Evolutionary conservation across 2,888 invertebrate genomes (phyloP), one percentile per base, ranked within the genome.

Genomic region (Brachynemurus nebulosus): DNA sequence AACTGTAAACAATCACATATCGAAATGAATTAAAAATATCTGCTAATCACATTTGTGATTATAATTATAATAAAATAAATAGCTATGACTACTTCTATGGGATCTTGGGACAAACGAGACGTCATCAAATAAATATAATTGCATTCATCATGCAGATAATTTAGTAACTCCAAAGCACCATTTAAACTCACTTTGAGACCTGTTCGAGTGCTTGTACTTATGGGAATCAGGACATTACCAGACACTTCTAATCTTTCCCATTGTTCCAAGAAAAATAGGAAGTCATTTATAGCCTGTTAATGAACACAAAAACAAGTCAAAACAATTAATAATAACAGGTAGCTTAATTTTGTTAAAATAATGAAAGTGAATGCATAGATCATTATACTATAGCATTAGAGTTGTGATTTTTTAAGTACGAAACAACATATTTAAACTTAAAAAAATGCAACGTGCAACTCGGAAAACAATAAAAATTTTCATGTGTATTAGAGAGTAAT

Each of bases 161-260:
- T 18, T 12, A 35, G 11, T 4, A 42, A 19, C 18, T 34, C 20
- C 2, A 35, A 18, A 9, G 42, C 30, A 11, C 25, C 35, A 2
- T 18, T 12, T 35, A 42, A 17, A n/a, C 25, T 42, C n/a, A 42
- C 42, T 42, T 42, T 42, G 2, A 42, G 11, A 2, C 42, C 42
- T 14, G 21, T 20, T n/a, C 7, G 11, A 19, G 42, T 42, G 18
- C 34, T 42, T n/a, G 4, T n/a, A 12, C 25, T 14, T 16, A 42
- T 17, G 17, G 34, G 34, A 17, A 34, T 19, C 16, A 27, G 12
- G 9, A 23, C 25, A 23, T 23, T 23, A 23, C 25, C 25, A 23
- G 25, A 23, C 21, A 16, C 17, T 14, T 33, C 34, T 7, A 19
- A 12, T 19, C 18, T 42, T 11, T 42, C 36, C 42, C 42, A 42